A percentile compares a stretch with the other conserved stretches of the same genome.
These are phyloP conservation scores for Pituophis catenifer DNA, from an alignment of 2,113 vertebrate genomes.

Conservation along the genomic window DNA sequence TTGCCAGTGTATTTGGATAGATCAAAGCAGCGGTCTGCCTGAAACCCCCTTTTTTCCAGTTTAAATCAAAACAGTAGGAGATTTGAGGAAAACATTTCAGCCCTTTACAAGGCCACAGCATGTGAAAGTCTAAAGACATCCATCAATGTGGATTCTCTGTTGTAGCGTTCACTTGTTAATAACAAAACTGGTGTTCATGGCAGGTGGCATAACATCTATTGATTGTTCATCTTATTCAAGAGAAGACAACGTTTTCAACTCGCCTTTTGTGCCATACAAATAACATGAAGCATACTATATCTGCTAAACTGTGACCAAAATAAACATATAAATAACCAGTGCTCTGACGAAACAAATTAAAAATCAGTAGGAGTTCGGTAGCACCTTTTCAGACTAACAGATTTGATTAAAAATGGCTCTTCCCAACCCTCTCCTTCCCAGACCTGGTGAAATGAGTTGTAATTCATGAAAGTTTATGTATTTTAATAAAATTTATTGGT, in stretches of 20 bases:
- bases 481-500: not conserved
- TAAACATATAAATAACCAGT: not conserved
- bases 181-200: not conserved
- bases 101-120: constrained; percentile 3
- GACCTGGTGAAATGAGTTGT: not conserved
- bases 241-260: not conserved
- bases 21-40: not conserved
- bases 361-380: not conserved
- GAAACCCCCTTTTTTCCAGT: not conserved
- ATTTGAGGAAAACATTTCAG: not conserved
- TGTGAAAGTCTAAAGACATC: constrained; percentile 18
- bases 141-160: not conserved
- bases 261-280: not conserved
- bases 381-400: not conserved
- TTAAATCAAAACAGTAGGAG: not conserved
- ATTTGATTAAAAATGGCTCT: not conserved
- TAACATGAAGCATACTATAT: not conserved
- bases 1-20: not conserved
- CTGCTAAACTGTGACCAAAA: not conserved
- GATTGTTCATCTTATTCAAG: constrained; percentile 5
- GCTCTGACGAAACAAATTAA: not conserved
- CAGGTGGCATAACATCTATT: not conserved
- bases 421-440: not conserved
- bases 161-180: not conserved
- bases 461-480: not conserved